Conservation (phyloP, 2,113 vertebrate genomes). For the Cinclus mexicanus region DNA sequence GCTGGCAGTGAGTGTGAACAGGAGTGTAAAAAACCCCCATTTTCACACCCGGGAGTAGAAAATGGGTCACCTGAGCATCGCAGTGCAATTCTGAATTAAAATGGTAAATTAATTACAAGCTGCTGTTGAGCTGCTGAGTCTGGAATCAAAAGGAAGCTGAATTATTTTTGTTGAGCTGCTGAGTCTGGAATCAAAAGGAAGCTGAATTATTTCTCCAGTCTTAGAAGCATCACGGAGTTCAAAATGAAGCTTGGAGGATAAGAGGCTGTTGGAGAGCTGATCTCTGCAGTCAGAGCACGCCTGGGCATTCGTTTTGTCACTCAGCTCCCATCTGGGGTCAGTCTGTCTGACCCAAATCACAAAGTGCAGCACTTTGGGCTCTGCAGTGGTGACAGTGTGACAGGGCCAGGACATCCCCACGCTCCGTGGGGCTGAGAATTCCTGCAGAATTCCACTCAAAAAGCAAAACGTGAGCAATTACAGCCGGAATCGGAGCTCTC, state of each 20-base stretch:
- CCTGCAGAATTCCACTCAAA: not conserved
- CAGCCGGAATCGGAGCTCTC: not conserved
- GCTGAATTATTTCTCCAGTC: not conserved
- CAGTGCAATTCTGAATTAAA: not conserved
- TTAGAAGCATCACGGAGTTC: rapidly evolving
- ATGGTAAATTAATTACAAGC: not conserved
- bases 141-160: not conserved
- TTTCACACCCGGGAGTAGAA: not conserved
- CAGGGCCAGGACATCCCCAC: not conserved
- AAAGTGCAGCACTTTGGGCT: not conserved
- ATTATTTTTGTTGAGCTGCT: not conserved
- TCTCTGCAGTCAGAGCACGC: not conserved
- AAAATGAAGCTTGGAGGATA: not conserved
- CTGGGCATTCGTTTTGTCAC: not conserved
- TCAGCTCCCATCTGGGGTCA: rapidly evolving
- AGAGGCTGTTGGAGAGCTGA: not conserved
- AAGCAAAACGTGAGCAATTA: not conserved
- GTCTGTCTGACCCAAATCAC: not conserved
- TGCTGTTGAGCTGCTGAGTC: not conserved
- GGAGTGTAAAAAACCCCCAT: not conserved
- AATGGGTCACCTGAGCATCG: not conserved
- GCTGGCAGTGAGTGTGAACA: not conserved
- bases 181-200: not conserved
- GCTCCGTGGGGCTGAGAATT: rapidly evolving
- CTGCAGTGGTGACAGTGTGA: no score